phyloP scores from a whole-genome alignment of 2,113 vertebrate species.

The Dasyurus viverrinus region DNA sequence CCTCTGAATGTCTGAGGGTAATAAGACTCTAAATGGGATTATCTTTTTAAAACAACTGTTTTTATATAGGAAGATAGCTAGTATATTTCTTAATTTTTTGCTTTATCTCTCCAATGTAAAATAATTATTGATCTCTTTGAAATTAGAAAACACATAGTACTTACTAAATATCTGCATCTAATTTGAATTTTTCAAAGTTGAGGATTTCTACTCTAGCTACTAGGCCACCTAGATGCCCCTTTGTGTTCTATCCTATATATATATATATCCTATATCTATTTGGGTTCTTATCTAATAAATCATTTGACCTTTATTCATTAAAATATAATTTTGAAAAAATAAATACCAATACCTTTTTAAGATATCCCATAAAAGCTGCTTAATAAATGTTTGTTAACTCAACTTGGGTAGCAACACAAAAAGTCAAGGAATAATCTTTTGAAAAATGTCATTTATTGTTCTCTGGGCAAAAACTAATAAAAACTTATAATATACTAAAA shows the following conservation, averaged over 20 bases:
- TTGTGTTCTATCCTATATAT: neutral
- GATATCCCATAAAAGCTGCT: neutral
- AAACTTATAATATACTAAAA: neutral
- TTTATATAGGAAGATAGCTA: slow-evolving; percentile 19
- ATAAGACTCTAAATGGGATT: slow-evolving; percentile 10
- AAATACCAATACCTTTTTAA: neutral
- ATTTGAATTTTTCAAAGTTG: neutral
- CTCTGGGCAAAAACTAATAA: neutral
- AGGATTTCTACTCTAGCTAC: too few relatives aligned
- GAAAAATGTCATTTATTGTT: neutral
- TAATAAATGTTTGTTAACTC: neutral
- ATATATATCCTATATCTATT: too few relatives aligned
- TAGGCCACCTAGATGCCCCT: neutral
- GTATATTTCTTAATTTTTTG: neutral
- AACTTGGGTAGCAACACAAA: neutral
- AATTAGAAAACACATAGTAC: neutral
- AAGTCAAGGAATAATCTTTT: neutral
- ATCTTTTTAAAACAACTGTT: neutral
- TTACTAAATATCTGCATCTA: neutral
- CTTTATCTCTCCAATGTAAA: neutral
- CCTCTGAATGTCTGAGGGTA: slow-evolving; percentile 11
- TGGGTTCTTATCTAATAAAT: neutral
- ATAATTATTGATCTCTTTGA: neutral
- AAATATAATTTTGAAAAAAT: neutral
- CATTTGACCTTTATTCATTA: neutral